Percentiles rank a stretch among this genome's conserved stretches.
These are phyloP conservation scores for Andricus grossulariae DNA, from an alignment of 1,140 invertebrate genomes.

Conservation along the genomic window DNA sequence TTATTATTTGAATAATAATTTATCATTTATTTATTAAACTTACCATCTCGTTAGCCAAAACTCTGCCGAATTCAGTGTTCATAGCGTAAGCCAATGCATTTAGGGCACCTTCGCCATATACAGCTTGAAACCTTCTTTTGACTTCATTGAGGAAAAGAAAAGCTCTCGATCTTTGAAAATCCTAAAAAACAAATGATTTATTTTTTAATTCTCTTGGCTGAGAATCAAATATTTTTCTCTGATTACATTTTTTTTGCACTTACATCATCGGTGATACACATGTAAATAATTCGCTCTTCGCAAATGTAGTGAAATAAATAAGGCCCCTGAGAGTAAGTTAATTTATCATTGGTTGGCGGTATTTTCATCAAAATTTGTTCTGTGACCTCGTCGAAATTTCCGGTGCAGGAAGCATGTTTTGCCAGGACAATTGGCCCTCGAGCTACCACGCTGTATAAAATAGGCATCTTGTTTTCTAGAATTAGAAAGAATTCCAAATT, in stretches of 20 bases:
- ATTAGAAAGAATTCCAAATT: conserved; percentile 30
- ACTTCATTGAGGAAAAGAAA: conserved; percentile 94
- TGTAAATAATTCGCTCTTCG: conserved; percentile 91
- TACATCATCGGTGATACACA: conserved; percentile 97
- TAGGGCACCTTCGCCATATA: conserved; percentile 88
- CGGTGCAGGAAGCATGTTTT: conserved; percentile 92
- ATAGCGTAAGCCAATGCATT: conserved; percentile 94
- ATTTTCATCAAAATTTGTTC: conserved; percentile 93
- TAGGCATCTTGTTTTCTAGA: conserved; percentile 81
- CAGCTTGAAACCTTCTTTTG: conserved; percentile 88
- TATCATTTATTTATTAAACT: conserved; percentile 32
- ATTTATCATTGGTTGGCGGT: conserved; percentile 88
- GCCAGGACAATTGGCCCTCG: conserved; percentile 91
- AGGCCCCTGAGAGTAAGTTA: conserved; percentile 94
- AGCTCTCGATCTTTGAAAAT: conserved; percentile 93
- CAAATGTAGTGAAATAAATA: conserved; percentile 95
- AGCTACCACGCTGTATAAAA: conserved; percentile 92
- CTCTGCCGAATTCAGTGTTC: conserved; percentile 93
- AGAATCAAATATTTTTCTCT: background rate
- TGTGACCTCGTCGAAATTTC: conserved; percentile 95
- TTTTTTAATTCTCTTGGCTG: conserved; percentile 1
- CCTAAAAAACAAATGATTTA: conserved; percentile 78
- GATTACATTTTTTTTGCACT: conserved; percentile 71
- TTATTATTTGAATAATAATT: background rate
- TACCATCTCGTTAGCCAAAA: conserved; percentile 92